These are phyloP conservation scores for Dasysyrphus albostriatus DNA, from an alignment of 2,888 invertebrate genomes.

Conservation along the genomic window DNA sequence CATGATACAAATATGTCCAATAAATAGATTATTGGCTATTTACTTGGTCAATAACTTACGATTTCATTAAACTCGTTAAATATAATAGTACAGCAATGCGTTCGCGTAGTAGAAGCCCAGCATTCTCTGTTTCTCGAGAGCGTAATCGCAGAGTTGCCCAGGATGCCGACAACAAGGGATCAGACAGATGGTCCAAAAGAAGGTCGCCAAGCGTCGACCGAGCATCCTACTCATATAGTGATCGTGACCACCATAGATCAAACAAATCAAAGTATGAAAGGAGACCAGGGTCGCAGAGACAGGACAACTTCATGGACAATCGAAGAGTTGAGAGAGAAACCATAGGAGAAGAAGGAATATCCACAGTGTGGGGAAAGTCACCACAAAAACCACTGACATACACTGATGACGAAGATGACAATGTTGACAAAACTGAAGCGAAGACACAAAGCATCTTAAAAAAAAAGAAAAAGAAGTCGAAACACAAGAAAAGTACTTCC, in stretches of 20 bases:
- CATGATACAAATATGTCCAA: too few relatives aligned
- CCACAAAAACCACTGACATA: slow-evolving; percentile 87
- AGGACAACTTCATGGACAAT: slow-evolving; percentile 89
- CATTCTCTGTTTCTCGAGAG: slow-evolving; percentile 22
- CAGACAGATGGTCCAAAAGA: slow-evolving; percentile 33
- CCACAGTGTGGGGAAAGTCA: slow-evolving; percentile 90
- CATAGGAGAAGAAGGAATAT: slow-evolving; percentile 89
- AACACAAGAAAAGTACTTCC: slow-evolving; percentile 73
- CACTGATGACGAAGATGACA: slow-evolving; percentile 84
- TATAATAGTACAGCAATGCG: slow-evolving; percentile 15
- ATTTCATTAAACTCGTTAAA: too few relatives aligned
- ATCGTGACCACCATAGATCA: slow-evolving; percentile 75
- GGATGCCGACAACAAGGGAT: slow-evolving; percentile 2
- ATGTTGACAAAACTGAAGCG: slow-evolving; percentile 78
- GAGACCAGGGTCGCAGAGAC: slow-evolving; percentile 55
- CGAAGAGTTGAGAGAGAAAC: slow-evolving; percentile 90
- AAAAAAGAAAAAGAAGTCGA: slow-evolving; percentile 78
- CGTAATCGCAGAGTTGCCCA: slow-evolving; percentile 1
- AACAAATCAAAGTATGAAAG: slow-evolving; percentile 77
- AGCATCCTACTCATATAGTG: slow-evolving; percentile 18
- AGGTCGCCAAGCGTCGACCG: slow-evolving; percentile 37
- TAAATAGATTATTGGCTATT: too few relatives aligned
- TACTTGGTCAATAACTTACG: too few relatives aligned
- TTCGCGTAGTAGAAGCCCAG: slow-evolving; percentile 53
- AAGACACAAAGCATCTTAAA: slow-evolving; percentile 79